Base-by-base conservation (phyloP, 2,888 invertebrate species). In the Chesias legatella region DNA sequence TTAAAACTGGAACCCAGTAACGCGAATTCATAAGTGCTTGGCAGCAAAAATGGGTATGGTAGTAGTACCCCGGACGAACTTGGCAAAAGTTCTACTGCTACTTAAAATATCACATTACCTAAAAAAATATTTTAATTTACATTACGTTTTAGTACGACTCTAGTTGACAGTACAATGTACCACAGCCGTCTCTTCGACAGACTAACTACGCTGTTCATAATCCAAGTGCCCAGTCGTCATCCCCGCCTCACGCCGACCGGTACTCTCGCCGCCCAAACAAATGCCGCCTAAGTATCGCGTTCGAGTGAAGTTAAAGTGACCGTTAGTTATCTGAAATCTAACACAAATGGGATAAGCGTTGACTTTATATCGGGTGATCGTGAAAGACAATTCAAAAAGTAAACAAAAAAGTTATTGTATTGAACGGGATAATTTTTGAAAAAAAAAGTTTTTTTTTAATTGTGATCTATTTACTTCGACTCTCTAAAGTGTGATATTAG, bases 401-500 rank as follows among this genome's bases (percentile, higher is more conserved):
- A 21, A 35, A 5, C 2, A 8, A 17, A 17, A 17, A 17, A 17
- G 13, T 17, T 25, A 8, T 33, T 32, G 26, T 27, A 31, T 32
- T 30, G 41, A 32, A 24, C 33, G 21, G 21, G 7, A 33, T 37
- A 31, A 13, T 31, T 32, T 24, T 10, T 8, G n/a, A 24, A 11
- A n/a, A 13, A 11, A 11, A 24, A 37, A 22, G 25, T 21, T 23
- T 25, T 43, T 44, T 40, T 32, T 21, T 21, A 21, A 23, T 38
- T 44, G 35, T 44, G 60, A 63, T 66, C 60, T 62, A 26, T 43
- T 40, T 33, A 24, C 29, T 34, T 32, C 20, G 42, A 47, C 53
- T 55, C 50, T 56, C 49, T 51, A 43, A 35, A 48, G 81, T 82
- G 85, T 85, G 85, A 85, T 85, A 84, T 67, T 84, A 85, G 83